Evolutionary conservation across 2,888 invertebrate genomes (phyloP).

Genomic region (Galerucella nymphaeae): DNA sequence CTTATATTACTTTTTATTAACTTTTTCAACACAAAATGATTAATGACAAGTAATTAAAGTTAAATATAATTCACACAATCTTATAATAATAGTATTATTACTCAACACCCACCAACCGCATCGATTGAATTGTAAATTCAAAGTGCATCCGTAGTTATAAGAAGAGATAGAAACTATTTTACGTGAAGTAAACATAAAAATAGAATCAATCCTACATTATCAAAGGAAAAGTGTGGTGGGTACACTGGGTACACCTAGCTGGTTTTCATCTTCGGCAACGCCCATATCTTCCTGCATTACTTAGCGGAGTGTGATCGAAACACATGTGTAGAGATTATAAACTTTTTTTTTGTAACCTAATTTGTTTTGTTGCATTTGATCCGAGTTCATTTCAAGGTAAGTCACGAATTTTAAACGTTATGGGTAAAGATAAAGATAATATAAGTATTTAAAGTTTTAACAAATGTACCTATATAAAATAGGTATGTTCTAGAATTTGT

Average conservation of each 20-base stretch:
- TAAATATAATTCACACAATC: not conserved
- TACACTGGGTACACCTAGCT: not conserved
- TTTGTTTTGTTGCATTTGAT: constrained; percentile 12
- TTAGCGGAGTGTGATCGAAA: constrained; percentile 29
- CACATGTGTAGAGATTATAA: constrained; percentile 31
- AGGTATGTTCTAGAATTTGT: too few relatives aligned
- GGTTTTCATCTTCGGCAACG: constrained; percentile 26
- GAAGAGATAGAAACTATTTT: constrained; percentile 8
- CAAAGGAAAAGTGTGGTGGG: not conserved
- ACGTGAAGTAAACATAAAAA: constrained; percentile 24
- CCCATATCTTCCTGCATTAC: constrained; percentile 29
- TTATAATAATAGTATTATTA: not conserved
- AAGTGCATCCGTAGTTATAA: not conserved
- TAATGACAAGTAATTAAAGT: not conserved
- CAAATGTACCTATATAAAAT: too few relatives aligned
- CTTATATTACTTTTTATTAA: not conserved
- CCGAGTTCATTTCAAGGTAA: constrained; percentile 25
- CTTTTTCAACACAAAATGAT: not conserved
- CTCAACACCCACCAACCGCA: not conserved
- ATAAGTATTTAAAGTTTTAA: not conserved
- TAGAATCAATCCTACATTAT: constrained; percentile 8
- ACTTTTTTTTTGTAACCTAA: constrained; percentile 6
- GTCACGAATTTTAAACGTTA: not conserved
- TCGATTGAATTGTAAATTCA: constrained; percentile 16
- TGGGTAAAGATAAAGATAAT: not conserved